Evolutionary conservation across 2,113 vertebrate species (phyloP).

Genomic region (Misgurnus mizolepis): DNA sequence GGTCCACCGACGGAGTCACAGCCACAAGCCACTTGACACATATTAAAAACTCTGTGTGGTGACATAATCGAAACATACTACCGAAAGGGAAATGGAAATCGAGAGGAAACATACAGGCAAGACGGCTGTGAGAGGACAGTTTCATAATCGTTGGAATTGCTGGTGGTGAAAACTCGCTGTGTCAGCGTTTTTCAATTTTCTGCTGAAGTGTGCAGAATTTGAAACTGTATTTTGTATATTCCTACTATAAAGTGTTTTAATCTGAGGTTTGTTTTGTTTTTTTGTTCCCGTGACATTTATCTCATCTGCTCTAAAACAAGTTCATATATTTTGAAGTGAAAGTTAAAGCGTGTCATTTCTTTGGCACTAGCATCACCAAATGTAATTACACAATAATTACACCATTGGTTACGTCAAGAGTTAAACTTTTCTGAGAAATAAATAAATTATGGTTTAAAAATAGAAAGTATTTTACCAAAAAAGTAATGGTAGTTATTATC

Average conservation of each 20-base stretch:
- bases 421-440: too few species aligned
- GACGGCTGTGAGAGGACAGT: neutral
- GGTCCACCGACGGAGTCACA: constrained; percentile 60
- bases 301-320: neutral
- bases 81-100: neutral
- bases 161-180: neutral
- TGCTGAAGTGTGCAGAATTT: neutral
- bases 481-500: too few species aligned
- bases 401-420: too few species aligned
- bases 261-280: neutral
- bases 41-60: neutral
- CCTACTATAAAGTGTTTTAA: constrained; percentile 20
- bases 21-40: constrained; percentile 61
- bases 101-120: neutral
- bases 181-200: constrained; percentile 1
- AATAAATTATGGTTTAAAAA: too few species aligned
- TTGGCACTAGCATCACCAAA: too few species aligned
- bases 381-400: too few species aligned
- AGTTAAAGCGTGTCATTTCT: too few species aligned
- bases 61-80: constrained; percentile 1
- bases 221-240: constrained; percentile 41
- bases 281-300: constrained; percentile 11
- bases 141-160: neutral
- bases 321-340: neutral
- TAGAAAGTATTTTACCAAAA: too few species aligned